A percentile compares a stretch with the other conserved stretches of the same genome.
phyloP scores from a whole-genome alignment of 1,140 invertebrate species.

The Cotesia chilonis region DNA sequence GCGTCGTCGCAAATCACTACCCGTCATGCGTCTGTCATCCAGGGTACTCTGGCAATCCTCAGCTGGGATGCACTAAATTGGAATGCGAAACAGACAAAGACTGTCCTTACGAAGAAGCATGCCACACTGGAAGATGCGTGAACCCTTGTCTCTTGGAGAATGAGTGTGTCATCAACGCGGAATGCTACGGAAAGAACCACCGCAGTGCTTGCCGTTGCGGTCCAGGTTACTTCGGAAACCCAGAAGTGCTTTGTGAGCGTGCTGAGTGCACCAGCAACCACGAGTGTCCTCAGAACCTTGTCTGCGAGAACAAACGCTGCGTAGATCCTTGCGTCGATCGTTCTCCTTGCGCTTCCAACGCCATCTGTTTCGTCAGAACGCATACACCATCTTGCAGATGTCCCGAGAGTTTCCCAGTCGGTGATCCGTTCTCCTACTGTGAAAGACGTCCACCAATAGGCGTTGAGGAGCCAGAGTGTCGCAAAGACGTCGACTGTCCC shows the following conservation, averaged over 20 bases:
- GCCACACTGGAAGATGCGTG: constrained; percentile 82
- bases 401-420: constrained; percentile 76
- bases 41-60: constrained; percentile 84
- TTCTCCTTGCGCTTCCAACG: constrained; percentile 81
- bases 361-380: constrained; percentile 79
- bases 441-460: constrained; percentile 63
- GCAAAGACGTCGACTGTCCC: constrained; percentile 80
- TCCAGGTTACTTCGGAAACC: constrained; percentile 77
- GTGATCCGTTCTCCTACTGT: constrained; percentile 83
- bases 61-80: constrained; percentile 79
- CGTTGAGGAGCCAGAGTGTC: constrained; percentile 74
- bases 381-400: constrained; percentile 80
- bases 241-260: constrained; percentile 79
- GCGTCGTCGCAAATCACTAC: constrained; percentile 81
- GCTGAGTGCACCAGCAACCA: constrained; percentile 80
- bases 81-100: constrained; percentile 84
- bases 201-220: constrained; percentile 79
- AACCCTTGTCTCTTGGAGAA: constrained; percentile 81
- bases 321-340: constrained; percentile 76
- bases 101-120: constrained; percentile 79
- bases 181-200: constrained; percentile 82
- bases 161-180: constrained; percentile 82
- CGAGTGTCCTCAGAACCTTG: constrained; percentile 77
- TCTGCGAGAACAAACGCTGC: constrained; percentile 77
- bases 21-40: constrained; percentile 81